A percentile compares a stretch with the other conserved stretches of the same genome.
These are phyloP conservation scores for Drosophila ohnishii DNA, from an alignment of 1,140 invertebrate genomes.

Conservation along the genomic window DNA sequence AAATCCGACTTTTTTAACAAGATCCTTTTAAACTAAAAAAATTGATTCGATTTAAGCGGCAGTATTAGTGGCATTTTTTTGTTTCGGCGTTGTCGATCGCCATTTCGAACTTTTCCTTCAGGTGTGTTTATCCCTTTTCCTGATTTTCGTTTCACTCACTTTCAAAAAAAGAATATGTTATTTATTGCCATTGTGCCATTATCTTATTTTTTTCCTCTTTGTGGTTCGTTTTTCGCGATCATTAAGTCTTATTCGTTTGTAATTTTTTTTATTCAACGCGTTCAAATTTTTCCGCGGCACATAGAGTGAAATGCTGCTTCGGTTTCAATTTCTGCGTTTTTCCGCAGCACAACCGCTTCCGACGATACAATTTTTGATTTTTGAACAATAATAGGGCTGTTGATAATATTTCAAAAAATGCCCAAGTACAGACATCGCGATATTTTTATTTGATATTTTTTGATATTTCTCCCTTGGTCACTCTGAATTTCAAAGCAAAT, in stretches of 20 bases:
- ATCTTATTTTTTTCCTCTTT: background rate
- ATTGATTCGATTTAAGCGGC: slow-evolving; percentile 1
- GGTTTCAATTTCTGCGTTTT: background rate
- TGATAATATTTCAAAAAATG: too few relatives aligned
- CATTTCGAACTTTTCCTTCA: slow-evolving; percentile 4
- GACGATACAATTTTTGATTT: background rate
- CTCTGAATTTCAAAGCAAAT: too few relatives aligned
- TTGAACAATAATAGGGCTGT: too few relatives aligned
- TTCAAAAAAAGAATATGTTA: slow-evolving; percentile 27
- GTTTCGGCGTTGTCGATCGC: slow-evolving; percentile 25
- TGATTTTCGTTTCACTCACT: slow-evolving; percentile 13
- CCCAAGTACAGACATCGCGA: too few relatives aligned
- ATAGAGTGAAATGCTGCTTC: too few relatives aligned
- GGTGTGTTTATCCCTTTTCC: slow-evolving; percentile 12
- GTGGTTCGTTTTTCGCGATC: background rate
- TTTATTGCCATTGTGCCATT: background rate
- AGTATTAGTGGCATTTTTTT: slow-evolving; percentile 8
- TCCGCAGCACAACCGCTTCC: background rate
- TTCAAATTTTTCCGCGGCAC: background rate
- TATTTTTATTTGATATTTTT: too few relatives aligned
- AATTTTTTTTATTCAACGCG: background rate
- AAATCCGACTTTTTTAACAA: slow-evolving; percentile 21
- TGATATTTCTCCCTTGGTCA: too few relatives aligned
- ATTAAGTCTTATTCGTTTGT: background rate
- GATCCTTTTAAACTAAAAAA: slow-evolving; percentile 10